phyloP scores from a whole-genome alignment of 2,888 invertebrate species.

The Bellardia bayeri region DNA sequence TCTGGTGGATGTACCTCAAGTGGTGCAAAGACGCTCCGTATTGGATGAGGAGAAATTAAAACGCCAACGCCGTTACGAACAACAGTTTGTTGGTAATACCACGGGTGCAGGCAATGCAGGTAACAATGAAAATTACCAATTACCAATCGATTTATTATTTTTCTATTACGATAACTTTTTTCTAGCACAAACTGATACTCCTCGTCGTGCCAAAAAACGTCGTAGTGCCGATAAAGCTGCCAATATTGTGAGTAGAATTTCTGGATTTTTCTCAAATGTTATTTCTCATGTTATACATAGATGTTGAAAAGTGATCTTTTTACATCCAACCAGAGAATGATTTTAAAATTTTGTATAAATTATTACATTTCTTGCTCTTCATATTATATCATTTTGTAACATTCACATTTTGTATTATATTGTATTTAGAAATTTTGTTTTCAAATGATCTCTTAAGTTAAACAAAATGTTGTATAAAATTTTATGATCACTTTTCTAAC shows the following conservation, averaged over 20 bases:
- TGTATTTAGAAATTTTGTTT: slow-evolving; percentile 35
- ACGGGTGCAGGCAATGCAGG: slow-evolving; percentile 68
- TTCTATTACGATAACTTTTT: slow-evolving; percentile 6
- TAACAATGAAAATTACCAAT: slow-evolving; percentile 7
- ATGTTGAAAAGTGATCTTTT: slow-evolving; percentile 77
- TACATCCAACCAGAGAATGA: slow-evolving; percentile 38
- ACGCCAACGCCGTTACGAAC: slow-evolving; percentile 82
- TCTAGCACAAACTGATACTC: slow-evolving; percentile 83
- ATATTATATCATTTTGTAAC: background rate
- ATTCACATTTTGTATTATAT: slow-evolving; percentile 29
- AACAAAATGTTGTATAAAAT: slow-evolving; percentile 8
- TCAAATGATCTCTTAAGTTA: slow-evolving; percentile 9
- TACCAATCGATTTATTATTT: background rate
- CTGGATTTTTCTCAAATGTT: slow-evolving; percentile 73
- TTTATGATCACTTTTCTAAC: slow-evolving; percentile 77
- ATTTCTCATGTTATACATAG: slow-evolving; percentile 69
- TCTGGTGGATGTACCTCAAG: slow-evolving; percentile 80
- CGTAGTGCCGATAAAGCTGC: slow-evolving; percentile 87
- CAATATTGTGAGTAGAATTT: slow-evolving; percentile 86
- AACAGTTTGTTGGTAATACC: slow-evolving; percentile 75
- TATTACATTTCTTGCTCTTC: slow-evolving; percentile 25
- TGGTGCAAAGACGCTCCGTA: slow-evolving; percentile 81
- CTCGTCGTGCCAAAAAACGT: slow-evolving; percentile 86
- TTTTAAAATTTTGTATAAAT: slow-evolving; percentile 16
- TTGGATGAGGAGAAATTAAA: slow-evolving; percentile 83